phyloP scores from a whole-genome alignment of 2,113 vertebrate species.

The Seriola dumerili region DNA sequence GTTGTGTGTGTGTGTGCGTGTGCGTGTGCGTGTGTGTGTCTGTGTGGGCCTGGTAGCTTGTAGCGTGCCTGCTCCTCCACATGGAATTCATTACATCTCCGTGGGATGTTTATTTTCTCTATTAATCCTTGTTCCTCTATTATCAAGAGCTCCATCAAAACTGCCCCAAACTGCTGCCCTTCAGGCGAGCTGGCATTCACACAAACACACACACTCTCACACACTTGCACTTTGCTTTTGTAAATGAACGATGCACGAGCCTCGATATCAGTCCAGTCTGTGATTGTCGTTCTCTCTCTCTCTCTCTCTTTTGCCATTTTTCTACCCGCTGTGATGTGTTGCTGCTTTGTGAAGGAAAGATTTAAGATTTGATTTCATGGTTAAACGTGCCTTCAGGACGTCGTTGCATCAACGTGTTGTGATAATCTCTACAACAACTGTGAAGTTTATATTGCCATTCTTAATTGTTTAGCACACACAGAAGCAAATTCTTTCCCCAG shows the following conservation, averaged over 20 bases:
- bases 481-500: constrained; percentile 62
- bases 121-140: constrained; percentile 79
- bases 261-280: background rate
- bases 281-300: background rate
- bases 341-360: constrained; percentile 11
- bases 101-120: constrained; percentile 83
- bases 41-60: constrained; percentile 6
- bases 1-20: constrained; percentile 4
- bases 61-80: constrained; percentile 71
- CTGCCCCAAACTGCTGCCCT: constrained; percentile 72
- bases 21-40: constrained; percentile 10
- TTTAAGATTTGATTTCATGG: constrained; percentile 10
- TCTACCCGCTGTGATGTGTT: background rate
- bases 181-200: constrained; percentile 44
- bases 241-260: constrained; percentile 33
- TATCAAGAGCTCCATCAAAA: constrained; percentile 80
- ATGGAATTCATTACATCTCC: constrained; percentile 79
- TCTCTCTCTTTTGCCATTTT: background rate
- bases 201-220: constrained; percentile 36
- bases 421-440: constrained; percentile 50
- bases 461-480: constrained; percentile 67
- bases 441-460: constrained; percentile 54
- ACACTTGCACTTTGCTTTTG: background rate
- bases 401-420: constrained; percentile 7
- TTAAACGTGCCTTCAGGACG: constrained; percentile 10